Evolutionary conservation across 35 echinoderm and acorn worm genomes (phyloP).

Genomic region (Stichopus chloronotus): DNA sequence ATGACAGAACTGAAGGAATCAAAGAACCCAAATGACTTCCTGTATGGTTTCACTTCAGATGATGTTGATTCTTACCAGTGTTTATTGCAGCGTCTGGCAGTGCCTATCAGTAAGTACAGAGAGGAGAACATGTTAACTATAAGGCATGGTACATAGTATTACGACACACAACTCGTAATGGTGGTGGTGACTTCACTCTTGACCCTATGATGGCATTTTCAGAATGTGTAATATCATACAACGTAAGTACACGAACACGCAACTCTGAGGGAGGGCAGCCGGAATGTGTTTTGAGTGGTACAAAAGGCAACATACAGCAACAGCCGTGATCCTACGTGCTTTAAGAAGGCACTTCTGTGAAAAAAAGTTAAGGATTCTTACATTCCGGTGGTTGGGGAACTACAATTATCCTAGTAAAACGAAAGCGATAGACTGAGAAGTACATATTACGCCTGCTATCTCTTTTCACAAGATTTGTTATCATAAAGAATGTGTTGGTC

Average conservation of each 20-base stretch:
- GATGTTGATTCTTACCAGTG: neutral
- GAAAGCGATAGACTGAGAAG: no score
- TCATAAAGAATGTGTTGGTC: no score
- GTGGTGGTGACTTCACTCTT: neutral
- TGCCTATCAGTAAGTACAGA: neutral
- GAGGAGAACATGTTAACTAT: conserved; percentile 30
- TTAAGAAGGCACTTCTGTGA: neutral
- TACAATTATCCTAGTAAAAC: no score
- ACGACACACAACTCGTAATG: neutral
- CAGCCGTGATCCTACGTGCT: no score
- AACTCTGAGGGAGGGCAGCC: neutral
- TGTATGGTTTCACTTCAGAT: neutral
- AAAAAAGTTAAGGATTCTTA: neutral
- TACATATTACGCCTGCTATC: no score
- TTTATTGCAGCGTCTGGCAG: neutral
- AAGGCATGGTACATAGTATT: neutral
- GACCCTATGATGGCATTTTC: neutral
- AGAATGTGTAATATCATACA: neutral
- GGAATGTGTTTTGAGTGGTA: neutral
- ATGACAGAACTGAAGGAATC: neutral
- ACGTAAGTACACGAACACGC: neutral
- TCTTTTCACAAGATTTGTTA: no score
- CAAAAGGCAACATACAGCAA: neutral
- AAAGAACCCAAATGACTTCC: neutral
- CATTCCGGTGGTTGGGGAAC: no score